These are phyloP conservation scores for Gymnosoma rotundatum DNA, from an alignment of 2,888 invertebrate genomes.

Conservation along the genomic window DNA sequence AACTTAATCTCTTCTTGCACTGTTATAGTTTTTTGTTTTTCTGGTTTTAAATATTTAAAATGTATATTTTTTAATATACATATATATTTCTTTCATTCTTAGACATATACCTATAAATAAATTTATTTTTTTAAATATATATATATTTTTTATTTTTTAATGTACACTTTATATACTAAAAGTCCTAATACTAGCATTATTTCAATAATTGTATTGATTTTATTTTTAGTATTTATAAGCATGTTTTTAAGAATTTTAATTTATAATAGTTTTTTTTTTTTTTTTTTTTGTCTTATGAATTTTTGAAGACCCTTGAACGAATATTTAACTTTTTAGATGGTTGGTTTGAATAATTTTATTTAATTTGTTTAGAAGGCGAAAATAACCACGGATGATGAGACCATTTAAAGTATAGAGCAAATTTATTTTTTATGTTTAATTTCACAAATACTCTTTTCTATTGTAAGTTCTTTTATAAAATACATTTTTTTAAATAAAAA, in stretches of 20 bases:
- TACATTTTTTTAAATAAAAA: constrained; percentile 31
- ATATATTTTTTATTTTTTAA: constrained; percentile 37
- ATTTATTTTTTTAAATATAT: constrained; percentile 27
- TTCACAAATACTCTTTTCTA: constrained; percentile 9
- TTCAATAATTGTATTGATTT: constrained; percentile 25
- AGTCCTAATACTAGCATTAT: constrained; percentile 51
- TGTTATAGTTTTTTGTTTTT: constrained; percentile 16
- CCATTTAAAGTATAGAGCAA: constrained; percentile 78
- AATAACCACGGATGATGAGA: constrained; percentile 83
- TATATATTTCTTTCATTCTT: constrained; percentile 58
- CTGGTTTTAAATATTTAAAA: constrained; percentile 17
- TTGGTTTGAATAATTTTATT: constrained; percentile 9
- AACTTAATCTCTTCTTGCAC: constrained; percentile 62
- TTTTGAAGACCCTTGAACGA: constrained; percentile 40
- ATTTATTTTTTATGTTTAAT: constrained; percentile 65
- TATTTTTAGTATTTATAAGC: constrained; percentile 51
- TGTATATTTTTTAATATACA: constrained; percentile 38
- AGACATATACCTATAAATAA: constrained; percentile 54
- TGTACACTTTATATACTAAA: constrained; percentile 64
- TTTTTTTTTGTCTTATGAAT: constrained; percentile 13
- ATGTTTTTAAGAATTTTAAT: constrained; percentile 27
- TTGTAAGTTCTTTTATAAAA: constrained; percentile 29
- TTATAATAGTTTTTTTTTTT: constrained; percentile 32
- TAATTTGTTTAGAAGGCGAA: constrained; percentile 77
- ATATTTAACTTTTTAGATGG: constrained; percentile 73